These are phyloP conservation scores for human (Homo sapiens) DNA, from an alignment of 2,113 vertebrate genomes.

Conservation along the genomic window GRCh38 chr5:112205001-112205500, in stretches of 20 bases:
- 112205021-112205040: neutral
- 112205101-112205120: neutral
- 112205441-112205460: conserved; percentile 88
- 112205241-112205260: neutral
- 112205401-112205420: conserved; percentile 77
- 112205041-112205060: neutral
- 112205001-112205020: neutral
- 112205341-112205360: neutral
- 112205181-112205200: neutral
- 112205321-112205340: neutral
- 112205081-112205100: neutral
- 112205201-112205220: neutral
- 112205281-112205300: neutral
- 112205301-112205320: neutral
- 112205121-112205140: neutral
- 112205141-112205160: neutral
- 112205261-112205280: neutral
- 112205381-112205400: neutral
- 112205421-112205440: conserved; percentile 89
- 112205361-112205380: neutral
- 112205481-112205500: conserved; percentile 88
- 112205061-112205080: neutral
- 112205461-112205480: conserved; percentile 85
- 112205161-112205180: neutral
- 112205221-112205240: neutral